These are phyloP conservation scores for Trachurus trachurus DNA, from an alignment of 2,797 vertebrate species.

Conservation along the genomic window DNA sequence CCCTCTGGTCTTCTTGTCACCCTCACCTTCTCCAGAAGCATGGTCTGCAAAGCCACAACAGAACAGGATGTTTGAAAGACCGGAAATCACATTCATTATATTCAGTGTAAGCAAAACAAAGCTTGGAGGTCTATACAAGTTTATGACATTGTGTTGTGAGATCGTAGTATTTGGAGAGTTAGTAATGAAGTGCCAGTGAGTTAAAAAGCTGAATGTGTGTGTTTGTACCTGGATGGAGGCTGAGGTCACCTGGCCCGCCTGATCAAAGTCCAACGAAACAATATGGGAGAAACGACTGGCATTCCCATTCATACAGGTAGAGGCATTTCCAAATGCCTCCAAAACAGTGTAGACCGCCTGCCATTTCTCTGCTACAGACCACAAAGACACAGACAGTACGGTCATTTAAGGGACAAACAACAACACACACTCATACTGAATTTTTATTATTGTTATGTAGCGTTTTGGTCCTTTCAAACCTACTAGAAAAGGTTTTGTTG, in stretches of 20 bases:
- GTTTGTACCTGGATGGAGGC: constrained; percentile 94
- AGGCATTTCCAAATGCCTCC: constrained; percentile 96
- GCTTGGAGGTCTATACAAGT: not conserved
- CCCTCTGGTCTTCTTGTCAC: constrained; percentile 90
- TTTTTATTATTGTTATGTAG: not conserved
- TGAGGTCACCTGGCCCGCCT: constrained; percentile 95
- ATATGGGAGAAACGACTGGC: constrained; percentile 97
- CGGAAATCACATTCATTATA: constrained; percentile 9
- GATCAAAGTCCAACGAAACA: constrained; percentile 97
- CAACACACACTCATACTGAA: not conserved
- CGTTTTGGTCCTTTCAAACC: constrained; percentile 54
- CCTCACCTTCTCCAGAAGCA: constrained; percentile 95
- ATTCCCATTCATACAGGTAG: constrained; percentile 92
- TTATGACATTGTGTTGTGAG: not conserved
- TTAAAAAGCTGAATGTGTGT: not conserved
- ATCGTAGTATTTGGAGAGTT: not conserved
- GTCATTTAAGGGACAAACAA: not conserved
- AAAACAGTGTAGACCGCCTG: constrained; percentile 95
- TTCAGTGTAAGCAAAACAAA: not conserved
- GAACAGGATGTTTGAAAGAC: constrained; percentile 4
- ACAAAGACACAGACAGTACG: not conserved
- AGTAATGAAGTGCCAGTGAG: not conserved
- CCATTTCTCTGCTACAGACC: constrained; percentile 92
- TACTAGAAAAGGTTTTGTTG: constrained; percentile 94
- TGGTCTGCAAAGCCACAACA: constrained; percentile 85